Conservation (phyloP, 2,888 invertebrate species). For the Heteropelma amictum region DNA sequence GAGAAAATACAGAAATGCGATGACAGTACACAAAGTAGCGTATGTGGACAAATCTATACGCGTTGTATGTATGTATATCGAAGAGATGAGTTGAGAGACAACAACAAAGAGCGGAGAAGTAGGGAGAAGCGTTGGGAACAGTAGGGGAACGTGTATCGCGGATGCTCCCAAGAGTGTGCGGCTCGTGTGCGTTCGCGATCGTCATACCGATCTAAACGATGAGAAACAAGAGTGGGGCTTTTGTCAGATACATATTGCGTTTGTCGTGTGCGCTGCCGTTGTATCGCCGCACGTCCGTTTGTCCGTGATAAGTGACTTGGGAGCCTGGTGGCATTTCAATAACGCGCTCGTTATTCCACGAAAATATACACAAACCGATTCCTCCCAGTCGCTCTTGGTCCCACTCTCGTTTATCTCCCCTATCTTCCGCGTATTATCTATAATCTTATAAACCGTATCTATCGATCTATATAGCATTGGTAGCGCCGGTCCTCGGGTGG, state of each 20-base stretch:
- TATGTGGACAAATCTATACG: background rate
- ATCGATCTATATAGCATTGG: slow-evolving; percentile 43
- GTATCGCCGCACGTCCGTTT: slow-evolving; percentile 63
- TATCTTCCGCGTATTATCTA: slow-evolving; percentile 25
- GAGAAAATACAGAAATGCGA: slow-evolving; percentile 7
- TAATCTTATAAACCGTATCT: slow-evolving; percentile 41
- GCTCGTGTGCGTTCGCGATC: slow-evolving; percentile 28
- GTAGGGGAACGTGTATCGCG: slow-evolving; percentile 31
- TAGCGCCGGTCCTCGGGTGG: slow-evolving; percentile 50
- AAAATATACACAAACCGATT: slow-evolving; percentile 54
- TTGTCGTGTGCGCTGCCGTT: slow-evolving; percentile 28
- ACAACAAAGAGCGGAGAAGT: slow-evolving; percentile 6
- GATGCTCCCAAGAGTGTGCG: slow-evolving; percentile 12
- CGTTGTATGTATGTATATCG: background rate
- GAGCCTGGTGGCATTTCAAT: slow-evolving; percentile 69
- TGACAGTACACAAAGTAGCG: background rate
- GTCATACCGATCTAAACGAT: slow-evolving; percentile 32
- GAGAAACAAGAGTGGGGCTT: slow-evolving; percentile 45
- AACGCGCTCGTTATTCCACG: slow-evolving; percentile 59
- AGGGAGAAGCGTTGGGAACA: background rate
- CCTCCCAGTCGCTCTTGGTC: slow-evolving; percentile 20
- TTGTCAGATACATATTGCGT: slow-evolving; percentile 40
- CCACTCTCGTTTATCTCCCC: slow-evolving; percentile 23
- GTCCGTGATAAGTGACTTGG: slow-evolving; percentile 67
- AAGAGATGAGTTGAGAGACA: background rate